phyloP scores from a whole-genome alignment of 2,888 invertebrate species.

The Hydrotaea cyrtoneurina region DNA sequence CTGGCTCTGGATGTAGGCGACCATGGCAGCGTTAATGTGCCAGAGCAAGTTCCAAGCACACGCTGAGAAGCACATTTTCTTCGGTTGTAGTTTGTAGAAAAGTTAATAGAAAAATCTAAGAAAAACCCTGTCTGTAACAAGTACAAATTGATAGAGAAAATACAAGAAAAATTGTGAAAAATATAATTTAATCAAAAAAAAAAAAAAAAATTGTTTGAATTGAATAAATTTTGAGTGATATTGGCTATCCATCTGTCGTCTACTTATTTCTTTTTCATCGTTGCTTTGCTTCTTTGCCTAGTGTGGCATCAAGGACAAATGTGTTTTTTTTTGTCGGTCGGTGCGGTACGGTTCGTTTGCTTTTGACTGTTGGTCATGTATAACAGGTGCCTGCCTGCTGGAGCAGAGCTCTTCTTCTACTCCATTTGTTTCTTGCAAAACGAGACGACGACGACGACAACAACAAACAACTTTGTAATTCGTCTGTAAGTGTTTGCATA shows the following conservation, averaged over 20 bases:
- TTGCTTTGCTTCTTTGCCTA: conserved; percentile 7
- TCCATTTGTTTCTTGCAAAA: conserved; percentile 7
- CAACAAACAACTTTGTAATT: background rate
- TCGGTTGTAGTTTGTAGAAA: background rate
- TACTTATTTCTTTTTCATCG: conserved; percentile 30
- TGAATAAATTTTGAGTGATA: background rate
- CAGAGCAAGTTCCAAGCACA: conserved; percentile 12
- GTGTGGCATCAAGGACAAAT: conserved; percentile 61
- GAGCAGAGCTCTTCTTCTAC: conserved; percentile 25
- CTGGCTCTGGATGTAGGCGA: conserved; percentile 2
- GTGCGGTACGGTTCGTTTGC: background rate
- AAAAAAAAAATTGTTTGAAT: background rate
- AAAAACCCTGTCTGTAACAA: background rate
- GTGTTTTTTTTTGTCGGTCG: conserved; percentile 41
- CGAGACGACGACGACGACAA: background rate
- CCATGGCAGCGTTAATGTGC: background rate
- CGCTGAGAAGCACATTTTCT: conserved; percentile 36
- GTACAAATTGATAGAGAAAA: conserved; percentile 1
- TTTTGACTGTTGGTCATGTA: conserved; percentile 52
- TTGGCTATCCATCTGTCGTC: conserved; percentile 47
- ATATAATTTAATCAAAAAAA: background rate
- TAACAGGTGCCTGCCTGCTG: conserved; percentile 63
- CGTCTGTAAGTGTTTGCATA: conserved; percentile 6
- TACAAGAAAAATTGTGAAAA: background rate
- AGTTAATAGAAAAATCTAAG: conserved; percentile 4